Conservation (phyloP, 2,113 vertebrate genomes). For the Uropsilus gracilis region DNA sequence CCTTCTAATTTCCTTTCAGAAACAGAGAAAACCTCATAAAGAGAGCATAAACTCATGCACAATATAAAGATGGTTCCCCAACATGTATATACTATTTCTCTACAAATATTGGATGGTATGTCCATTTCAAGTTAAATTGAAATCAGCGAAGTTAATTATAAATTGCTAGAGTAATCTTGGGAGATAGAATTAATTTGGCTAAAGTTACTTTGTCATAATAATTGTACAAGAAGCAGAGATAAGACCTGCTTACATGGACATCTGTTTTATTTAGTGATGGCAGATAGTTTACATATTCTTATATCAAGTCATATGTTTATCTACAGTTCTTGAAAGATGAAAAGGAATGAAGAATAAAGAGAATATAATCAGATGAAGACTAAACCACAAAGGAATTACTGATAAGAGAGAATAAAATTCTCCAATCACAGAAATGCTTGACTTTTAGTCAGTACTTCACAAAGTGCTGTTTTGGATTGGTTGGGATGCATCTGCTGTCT, state of each 20-base stretch:
- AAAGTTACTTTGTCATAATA: slow-evolving; percentile 8
- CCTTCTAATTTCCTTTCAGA: slow-evolving; percentile 21
- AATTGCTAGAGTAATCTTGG: background rate
- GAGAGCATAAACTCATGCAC: background rate
- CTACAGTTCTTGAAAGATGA: background rate
- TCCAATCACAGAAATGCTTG: background rate
- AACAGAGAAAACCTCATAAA: slow-evolving; percentile 6
- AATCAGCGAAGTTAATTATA: slow-evolving; percentile 21
- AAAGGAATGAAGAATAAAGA: background rate
- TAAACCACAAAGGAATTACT: background rate
- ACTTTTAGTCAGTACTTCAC: background rate
- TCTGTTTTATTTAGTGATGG: background rate
- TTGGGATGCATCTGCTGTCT: background rate
- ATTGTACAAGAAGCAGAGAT: background rate
- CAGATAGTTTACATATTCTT: background rate
- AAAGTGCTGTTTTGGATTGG: background rate
- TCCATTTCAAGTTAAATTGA: background rate
- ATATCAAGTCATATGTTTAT: background rate
- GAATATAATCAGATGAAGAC: background rate
- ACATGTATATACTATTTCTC: background rate
- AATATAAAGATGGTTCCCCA: background rate
- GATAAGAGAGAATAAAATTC: background rate
- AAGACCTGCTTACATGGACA: background rate
- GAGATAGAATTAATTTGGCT: background rate
- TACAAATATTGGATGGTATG: background rate